phyloP scores from a whole-genome alignment of 1,140 invertebrate genomes.

The Drosophila punjabiensis region DNA sequence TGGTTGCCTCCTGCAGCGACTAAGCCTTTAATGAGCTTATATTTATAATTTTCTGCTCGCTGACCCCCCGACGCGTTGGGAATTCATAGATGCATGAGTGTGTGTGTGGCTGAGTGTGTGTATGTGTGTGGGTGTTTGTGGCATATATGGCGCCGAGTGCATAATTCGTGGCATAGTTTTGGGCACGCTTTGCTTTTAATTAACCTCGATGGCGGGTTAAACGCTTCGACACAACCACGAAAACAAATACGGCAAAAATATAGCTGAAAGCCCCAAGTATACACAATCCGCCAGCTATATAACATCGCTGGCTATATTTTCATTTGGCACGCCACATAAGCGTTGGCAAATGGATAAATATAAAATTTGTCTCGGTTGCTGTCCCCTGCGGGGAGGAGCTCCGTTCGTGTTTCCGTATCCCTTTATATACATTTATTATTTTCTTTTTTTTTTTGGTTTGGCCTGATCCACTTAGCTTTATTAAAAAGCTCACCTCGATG shows the following conservation, averaged over 20 bases:
- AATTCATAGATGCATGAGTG: constrained; percentile 9
- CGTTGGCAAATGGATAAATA: constrained; percentile 38
- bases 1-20: constrained; percentile 30
- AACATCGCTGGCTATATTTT: constrained; percentile 40
- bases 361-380: constrained; percentile 29
- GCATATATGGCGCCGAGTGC: constrained; percentile 22
- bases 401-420: constrained; percentile 18
- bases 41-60: constrained; percentile 66
- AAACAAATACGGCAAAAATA: constrained; percentile 22
- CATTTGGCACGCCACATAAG: constrained; percentile 61
- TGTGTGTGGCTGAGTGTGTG: neutral
- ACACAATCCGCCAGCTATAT: constrained; percentile 18
- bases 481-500: constrained; percentile 58
- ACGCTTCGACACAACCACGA: constrained; percentile 47
- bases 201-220: constrained; percentile 67
- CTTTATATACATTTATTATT: neutral
- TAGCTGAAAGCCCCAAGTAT: constrained; percentile 12
- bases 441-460: constrained; percentile 9
- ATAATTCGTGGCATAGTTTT: constrained; percentile 58
- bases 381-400: constrained; percentile 6
- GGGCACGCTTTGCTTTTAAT: constrained; percentile 64
- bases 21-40: constrained; percentile 79
- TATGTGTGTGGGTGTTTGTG: constrained; percentile 2
- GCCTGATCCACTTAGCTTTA: constrained; percentile 69
- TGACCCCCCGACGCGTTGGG: constrained; percentile 22